These are phyloP conservation scores for Pagetopsis macropterus DNA, from an alignment of 2,797 vertebrate genomes.

Conservation along the genomic window DNA sequence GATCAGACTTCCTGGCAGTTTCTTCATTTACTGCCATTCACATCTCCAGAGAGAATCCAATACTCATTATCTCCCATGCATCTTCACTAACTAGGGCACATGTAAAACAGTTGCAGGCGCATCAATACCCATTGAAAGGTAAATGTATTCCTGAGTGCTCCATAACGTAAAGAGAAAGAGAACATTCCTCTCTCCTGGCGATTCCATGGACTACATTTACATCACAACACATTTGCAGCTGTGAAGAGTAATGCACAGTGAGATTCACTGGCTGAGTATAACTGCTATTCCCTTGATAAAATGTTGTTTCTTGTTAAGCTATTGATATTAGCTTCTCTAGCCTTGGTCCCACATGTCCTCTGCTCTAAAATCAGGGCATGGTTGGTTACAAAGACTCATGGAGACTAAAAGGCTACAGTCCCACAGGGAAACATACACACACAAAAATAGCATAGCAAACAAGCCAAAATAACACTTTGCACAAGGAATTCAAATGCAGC, in stretches of 20 bases:
- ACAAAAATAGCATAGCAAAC: conserved; percentile 37
- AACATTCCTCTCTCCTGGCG: conserved; percentile 9
- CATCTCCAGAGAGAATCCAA: conserved; percentile 19
- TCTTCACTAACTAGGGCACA: conserved; percentile 29
- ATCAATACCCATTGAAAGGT: conserved; percentile 26
- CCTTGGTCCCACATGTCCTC: conserved; percentile 44
- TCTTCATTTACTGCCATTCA: conserved; percentile 9
- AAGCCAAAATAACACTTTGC: conserved; percentile 15
- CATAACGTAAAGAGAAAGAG: conserved; percentile 24
- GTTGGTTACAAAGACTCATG: conserved; percentile 46
- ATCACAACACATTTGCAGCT: conserved; percentile 38
- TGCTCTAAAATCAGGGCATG: conserved; percentile 61
- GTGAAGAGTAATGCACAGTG: conserved; percentile 37
- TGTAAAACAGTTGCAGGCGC: conserved; percentile 26
- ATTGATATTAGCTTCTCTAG: conserved; percentile 69
- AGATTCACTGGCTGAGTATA: conserved; percentile 35
- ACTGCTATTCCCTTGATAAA: conserved; percentile 63
- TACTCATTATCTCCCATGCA: conserved; percentile 34
- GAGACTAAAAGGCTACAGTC: conserved; percentile 42
- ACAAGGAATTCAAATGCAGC: conserved; percentile 3
- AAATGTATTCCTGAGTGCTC: conserved; percentile 39
- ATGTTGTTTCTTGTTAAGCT: conserved; percentile 58
- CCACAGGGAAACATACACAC: conserved; percentile 41
- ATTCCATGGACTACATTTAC: conserved; percentile 18
- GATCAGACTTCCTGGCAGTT: conserved; percentile 5